Conservation (phyloP, 2,797 vertebrate genomes). For the Chloroceryle inda region DNA sequence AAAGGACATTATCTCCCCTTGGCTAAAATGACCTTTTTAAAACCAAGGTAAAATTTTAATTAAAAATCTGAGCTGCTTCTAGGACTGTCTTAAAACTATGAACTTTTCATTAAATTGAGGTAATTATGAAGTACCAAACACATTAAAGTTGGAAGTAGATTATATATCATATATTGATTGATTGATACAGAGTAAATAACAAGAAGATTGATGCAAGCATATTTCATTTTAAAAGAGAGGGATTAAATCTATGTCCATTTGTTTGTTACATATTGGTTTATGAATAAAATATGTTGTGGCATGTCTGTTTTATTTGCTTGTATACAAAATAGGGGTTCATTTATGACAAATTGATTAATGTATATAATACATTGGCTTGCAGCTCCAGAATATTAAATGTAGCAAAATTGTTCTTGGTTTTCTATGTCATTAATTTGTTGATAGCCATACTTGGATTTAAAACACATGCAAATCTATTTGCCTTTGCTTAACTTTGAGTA, state of each 20-base stretch:
- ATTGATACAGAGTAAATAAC: slow-evolving; percentile 3
- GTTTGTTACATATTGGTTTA: slow-evolving; percentile 36
- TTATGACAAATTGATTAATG: slow-evolving; percentile 65
- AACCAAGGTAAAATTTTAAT: slow-evolving; percentile 77
- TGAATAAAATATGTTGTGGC: slow-evolving; percentile 26
- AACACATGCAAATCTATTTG: slow-evolving; percentile 15
- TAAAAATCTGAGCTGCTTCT: slow-evolving; percentile 74
- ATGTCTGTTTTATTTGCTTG: slow-evolving; percentile 33
- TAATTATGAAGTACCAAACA: slow-evolving; percentile 57
- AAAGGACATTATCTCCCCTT: slow-evolving; percentile 74
- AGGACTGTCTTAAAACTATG: slow-evolving; percentile 30
- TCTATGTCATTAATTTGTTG: slow-evolving; percentile 51
- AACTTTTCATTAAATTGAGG: slow-evolving; percentile 49
- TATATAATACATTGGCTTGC: slow-evolving; percentile 29
- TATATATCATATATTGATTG: slow-evolving; percentile 34
- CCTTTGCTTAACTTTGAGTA: slow-evolving; percentile 21
- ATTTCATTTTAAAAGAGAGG: slow-evolving; percentile 46
- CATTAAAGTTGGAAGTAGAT: background rate
- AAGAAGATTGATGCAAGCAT: slow-evolving; percentile 24
- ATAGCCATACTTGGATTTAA: slow-evolving; percentile 23
- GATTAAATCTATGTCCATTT: slow-evolving; percentile 31
- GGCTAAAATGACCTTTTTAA: slow-evolving; percentile 77
- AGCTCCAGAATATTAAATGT: slow-evolving; percentile 37
- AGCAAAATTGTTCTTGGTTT: slow-evolving; percentile 25
- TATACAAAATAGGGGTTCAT: slow-evolving; percentile 10